Evolutionary conservation across 30 jellyfish, hydroid and myxozoan genomes (phyloP), one percentile per base, ranked within the genome.

Genomic region (Haliclystus octoradiatus): DNA sequence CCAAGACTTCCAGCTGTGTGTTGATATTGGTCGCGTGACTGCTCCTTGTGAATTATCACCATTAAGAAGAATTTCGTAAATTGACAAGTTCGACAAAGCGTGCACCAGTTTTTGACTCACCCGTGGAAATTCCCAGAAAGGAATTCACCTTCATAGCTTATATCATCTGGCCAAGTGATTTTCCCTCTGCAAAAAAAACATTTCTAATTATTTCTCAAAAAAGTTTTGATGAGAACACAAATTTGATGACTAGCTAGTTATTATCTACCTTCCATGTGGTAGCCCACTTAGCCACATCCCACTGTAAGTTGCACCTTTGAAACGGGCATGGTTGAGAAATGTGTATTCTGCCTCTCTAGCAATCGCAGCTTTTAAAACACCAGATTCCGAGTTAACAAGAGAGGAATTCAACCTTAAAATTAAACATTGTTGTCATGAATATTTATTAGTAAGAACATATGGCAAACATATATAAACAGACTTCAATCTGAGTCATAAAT

Each of bases 201-300:
- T 40, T 40, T 40, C 57, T 19, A 40, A 40, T 5, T 40, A 40
- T 40, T 40, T 19, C 57, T 40, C n/a, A n/a, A n/a, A n/a, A n/a
- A n/a, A n/a, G n/a, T n/a, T n/a, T n/a, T n/a, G n/a, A n/a, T n/a
- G n/a, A n/a, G n/a, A n/a, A n/a, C n/a, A n/a, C n/a, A n/a, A n/a
- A n/a, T n/a, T n/a, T n/a, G n/a, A n/a, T n/a, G n/a, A n/a, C n/a
- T n/a, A n/a, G n/a, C n/a, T n/a, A 32, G 26, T 29, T 23, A 2
- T 4, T 4, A 5, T 83, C 25, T 65, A 81, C 98, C 98, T 76
- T 70, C 98, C 98, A 66, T 76, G 93, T 2, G 98, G 98, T 46
- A 31, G 34, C 33, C 98, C 98, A 63, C 46, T 28, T 83, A 80
- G 5, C 98, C 98, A 89, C 98, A 81, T 80, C 13, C 98, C 98